These are phyloP conservation scores for Elephas maximus DNA, from an alignment of 2,113 vertebrate genomes.

Conservation along the genomic window DNA sequence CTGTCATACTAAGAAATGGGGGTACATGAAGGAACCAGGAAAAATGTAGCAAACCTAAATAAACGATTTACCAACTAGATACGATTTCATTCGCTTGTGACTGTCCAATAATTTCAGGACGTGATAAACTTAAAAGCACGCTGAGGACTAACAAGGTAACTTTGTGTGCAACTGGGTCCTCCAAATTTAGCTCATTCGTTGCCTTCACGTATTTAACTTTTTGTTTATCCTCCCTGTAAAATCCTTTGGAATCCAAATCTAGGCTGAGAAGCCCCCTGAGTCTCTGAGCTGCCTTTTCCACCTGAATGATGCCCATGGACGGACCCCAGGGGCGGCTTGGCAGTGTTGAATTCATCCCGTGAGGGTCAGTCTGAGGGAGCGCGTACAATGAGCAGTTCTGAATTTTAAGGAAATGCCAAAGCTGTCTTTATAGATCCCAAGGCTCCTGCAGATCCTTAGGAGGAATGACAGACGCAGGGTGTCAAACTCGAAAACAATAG, in stretches of 20 bases:
- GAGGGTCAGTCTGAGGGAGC: neutral
- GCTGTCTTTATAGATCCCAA: neutral
- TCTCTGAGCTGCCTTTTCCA: neutral
- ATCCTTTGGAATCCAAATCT: constrained; percentile 32
- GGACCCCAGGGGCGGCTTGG: neutral
- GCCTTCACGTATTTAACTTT: neutral
- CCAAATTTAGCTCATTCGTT: neutral
- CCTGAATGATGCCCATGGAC: neutral
- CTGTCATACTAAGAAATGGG: constrained; percentile 10
- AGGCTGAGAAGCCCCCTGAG: neutral
- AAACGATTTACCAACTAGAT: neutral
- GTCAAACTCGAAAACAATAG: neutral
- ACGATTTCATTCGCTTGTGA: constrained; percentile 7
- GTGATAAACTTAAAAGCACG: neutral
- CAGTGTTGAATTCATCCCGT: neutral
- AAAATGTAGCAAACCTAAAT: neutral
- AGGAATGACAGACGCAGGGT: neutral
- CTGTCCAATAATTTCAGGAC: neutral
- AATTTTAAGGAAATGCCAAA: constrained; percentile 51
- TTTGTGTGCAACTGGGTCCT: neutral
- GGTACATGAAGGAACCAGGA: neutral
- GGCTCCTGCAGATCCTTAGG: neutral
- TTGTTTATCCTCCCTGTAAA: neutral
- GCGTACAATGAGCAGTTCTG: neutral
- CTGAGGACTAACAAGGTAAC: neutral